Conservation (phyloP, 2,113 vertebrate genomes). For the Centropristis striata region DNA sequence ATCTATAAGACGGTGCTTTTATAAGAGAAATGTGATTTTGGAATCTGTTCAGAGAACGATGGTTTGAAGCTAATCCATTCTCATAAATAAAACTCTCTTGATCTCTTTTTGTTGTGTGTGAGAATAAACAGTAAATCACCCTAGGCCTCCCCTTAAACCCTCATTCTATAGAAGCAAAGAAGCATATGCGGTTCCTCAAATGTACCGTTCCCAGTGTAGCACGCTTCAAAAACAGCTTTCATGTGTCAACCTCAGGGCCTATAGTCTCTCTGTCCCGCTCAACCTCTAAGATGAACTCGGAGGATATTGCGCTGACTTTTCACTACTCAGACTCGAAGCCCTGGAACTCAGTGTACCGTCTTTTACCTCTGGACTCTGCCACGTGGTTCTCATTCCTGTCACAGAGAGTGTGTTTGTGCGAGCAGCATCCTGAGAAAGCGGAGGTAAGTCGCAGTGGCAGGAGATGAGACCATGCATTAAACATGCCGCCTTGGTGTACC, state of each 20-base stretch:
- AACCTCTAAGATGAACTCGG: slow-evolving; percentile 32
- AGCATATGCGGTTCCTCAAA: slow-evolving; percentile 24
- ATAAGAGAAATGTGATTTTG: neutral
- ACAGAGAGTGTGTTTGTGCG: slow-evolving; percentile 25
- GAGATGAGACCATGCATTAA: slow-evolving; percentile 71
- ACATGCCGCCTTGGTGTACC: slow-evolving; percentile 54
- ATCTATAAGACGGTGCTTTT: neutral
- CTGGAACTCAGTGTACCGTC: slow-evolving; percentile 14
- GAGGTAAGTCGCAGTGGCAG: slow-evolving; percentile 33
- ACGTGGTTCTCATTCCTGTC: slow-evolving; percentile 24
- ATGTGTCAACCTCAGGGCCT: slow-evolving; percentile 22
- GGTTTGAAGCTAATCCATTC: slow-evolving; percentile 30
- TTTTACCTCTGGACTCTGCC: slow-evolving; percentile 36
- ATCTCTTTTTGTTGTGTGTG: slow-evolving; percentile 32
- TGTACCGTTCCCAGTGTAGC: slow-evolving; percentile 35
- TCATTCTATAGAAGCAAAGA: slow-evolving; percentile 21
- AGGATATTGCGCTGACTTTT: slow-evolving; percentile 22
- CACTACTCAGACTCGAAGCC: slow-evolving; percentile 8
- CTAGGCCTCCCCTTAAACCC: slow-evolving; percentile 30
- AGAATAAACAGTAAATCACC: slow-evolving; percentile 31
- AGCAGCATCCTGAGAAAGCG: slow-evolving; percentile 48
- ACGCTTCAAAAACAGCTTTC: slow-evolving; percentile 52
- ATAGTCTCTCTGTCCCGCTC: slow-evolving; percentile 32
- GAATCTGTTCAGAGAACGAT: slow-evolving; percentile 2
- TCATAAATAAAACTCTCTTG: slow-evolving; percentile 44